phyloP scores from a whole-genome alignment of 2,113 vertebrate genomes.

The Stomatorhinus ivindoensis region DNA sequence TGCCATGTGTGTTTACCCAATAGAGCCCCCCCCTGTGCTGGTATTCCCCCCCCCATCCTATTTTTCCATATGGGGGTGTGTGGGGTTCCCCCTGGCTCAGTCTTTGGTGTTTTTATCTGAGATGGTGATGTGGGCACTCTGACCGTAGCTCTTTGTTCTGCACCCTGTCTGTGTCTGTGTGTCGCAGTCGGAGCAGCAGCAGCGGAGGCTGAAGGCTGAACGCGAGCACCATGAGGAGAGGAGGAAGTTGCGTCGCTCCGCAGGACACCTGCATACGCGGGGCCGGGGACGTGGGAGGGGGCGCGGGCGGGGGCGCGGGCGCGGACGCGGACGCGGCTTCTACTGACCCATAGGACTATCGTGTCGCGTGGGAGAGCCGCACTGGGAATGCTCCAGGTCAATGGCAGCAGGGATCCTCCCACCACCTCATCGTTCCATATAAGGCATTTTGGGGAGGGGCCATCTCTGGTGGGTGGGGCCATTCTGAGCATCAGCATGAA shows the following conservation, averaged over 20 bases:
- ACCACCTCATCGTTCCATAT: not conserved
- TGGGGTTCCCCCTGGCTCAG: not conserved
- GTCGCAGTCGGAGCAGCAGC: constrained; percentile 80
- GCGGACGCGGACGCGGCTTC: constrained; percentile 14
- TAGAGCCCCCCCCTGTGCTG: not conserved
- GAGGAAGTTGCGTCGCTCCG: constrained; percentile 75
- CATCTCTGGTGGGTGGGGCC: not conserved
- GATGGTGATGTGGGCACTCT: not conserved
- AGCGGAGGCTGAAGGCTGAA: constrained; percentile 78
- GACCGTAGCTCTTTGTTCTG: not conserved
- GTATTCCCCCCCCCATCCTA: not conserved
- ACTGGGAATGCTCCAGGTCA: not conserved
- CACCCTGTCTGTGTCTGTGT: not conserved
- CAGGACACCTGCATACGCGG: constrained; percentile 66
- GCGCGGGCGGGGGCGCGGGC: constrained; percentile 27
- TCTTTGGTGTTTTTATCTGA: not conserved
- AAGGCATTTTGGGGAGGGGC: not conserved
- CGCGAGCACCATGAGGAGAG: constrained; percentile 78
- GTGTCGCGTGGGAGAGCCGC: not conserved
- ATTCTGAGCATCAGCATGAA: not conserved
- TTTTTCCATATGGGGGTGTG: not conserved
- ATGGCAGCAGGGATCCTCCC: not conserved
- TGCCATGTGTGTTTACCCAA: not conserved
- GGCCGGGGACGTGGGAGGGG: constrained; percentile 42
- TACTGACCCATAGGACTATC: not conserved